These are phyloP conservation scores for Microctenopoma stevenorrisi DNA, from an alignment of 2,797 vertebrate genomes.

Conservation along the genomic window DNA sequence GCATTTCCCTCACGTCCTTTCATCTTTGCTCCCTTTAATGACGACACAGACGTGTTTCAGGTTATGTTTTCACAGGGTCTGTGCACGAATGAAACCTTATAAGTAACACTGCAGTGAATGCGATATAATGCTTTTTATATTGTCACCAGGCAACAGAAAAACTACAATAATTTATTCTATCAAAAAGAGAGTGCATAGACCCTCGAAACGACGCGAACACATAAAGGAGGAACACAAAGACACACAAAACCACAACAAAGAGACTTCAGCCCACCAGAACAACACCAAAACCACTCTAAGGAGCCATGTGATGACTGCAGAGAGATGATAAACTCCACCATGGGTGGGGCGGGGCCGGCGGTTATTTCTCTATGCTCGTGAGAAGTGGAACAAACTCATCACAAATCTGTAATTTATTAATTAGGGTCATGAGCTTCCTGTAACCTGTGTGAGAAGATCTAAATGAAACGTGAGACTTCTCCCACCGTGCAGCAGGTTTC, in stretches of 20 bases:
- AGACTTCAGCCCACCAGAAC: too few species aligned
- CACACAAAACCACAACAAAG: too few species aligned
- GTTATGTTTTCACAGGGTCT: background rate
- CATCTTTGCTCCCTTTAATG: slow-evolving; percentile 9
- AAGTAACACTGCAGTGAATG: background rate
- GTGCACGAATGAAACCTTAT: background rate
- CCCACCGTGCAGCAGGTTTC: too few species aligned
- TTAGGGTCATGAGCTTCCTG: too few species aligned
- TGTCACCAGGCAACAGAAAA: background rate
- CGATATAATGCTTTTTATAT: background rate
- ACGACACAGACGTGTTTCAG: background rate
- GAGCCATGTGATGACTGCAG: background rate
- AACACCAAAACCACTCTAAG: too few species aligned
- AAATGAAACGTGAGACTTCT: too few species aligned
- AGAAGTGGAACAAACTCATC: too few species aligned
- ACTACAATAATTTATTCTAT: background rate
- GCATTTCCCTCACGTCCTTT: slow-evolving; percentile 9
- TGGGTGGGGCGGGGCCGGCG: too few species aligned
- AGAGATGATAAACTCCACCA: background rate
- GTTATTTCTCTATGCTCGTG: too few species aligned
- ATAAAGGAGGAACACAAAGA: background rate
- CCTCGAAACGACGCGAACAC: background rate
- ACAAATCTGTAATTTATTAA: too few species aligned
- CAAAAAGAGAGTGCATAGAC: background rate
- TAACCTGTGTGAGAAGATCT: too few species aligned